Percentiles rank a stretch among this genome's conserved stretches.
These are phyloP conservation scores for Diogma glabrata DNA, from an alignment of 2,888 invertebrate genomes.

Conservation along the genomic window DNA sequence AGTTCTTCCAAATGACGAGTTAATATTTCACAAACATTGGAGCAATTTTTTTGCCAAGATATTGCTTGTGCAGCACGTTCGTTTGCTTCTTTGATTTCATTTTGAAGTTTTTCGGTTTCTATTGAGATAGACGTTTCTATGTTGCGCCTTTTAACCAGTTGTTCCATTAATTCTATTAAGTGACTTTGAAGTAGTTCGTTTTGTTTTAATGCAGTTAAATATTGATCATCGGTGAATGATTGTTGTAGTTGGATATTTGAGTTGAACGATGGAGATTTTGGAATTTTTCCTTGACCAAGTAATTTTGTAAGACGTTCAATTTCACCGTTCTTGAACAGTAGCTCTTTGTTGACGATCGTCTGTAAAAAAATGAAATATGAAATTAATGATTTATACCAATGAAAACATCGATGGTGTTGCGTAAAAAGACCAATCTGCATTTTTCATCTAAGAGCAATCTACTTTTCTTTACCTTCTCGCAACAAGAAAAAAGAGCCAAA, in stretches of 20 bases:
- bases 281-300: not conserved
- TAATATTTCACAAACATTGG: constrained; percentile 35
- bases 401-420: no score
- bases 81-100: constrained; percentile 26
- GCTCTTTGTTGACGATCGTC: constrained; percentile 43
- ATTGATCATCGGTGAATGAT: constrained; percentile 30
- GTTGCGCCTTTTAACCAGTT: constrained; percentile 1
- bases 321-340: constrained; percentile 46
- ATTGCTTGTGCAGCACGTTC: constrained; percentile 28
- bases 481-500: no score
- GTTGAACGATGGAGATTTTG: not conserved
- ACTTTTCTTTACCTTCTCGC: no score
- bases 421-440: no score
- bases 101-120: constrained; percentile 21
- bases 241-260: constrained; percentile 20
- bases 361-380: constrained; percentile 25
- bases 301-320: constrained; percentile 39
- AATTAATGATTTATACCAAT: constrained; percentile 1
- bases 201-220: constrained; percentile 27
- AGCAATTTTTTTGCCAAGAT: constrained; percentile 31
- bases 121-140: not conserved
- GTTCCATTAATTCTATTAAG: constrained; percentile 26
- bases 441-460: no score
- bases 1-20: constrained; percentile 46
- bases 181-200: constrained; percentile 32